phyloP scores from a whole-genome alignment of 2,888 invertebrate species.

The Plagodis pulveraria region DNA sequence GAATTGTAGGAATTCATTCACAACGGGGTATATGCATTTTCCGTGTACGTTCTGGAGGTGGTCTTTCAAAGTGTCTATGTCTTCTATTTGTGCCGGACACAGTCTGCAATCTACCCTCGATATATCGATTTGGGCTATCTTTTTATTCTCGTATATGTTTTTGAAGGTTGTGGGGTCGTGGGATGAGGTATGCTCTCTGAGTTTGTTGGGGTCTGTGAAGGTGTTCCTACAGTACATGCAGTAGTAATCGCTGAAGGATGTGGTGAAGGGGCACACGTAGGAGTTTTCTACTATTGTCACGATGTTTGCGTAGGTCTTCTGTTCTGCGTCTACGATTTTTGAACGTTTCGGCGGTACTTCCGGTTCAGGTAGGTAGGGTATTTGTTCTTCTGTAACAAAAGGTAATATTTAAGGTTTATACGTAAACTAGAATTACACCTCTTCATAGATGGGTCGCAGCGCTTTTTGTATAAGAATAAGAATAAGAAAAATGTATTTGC shows the following conservation, averaged over 20 bases:
- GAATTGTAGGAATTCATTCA: conserved; percentile 67
- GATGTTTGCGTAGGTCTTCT: conserved; percentile 54
- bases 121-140: conserved; percentile 62
- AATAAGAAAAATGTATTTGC: too few species aligned
- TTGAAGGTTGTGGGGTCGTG: conserved; percentile 64
- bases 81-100: conserved; percentile 54
- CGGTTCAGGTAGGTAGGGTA: background rate
- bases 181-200: conserved; percentile 61
- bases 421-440: too few species aligned
- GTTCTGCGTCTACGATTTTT: conserved; percentile 53
- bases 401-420: too few species aligned
- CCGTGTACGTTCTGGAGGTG: conserved; percentile 58
- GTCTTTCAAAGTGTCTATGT: conserved; percentile 55
- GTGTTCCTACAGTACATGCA: conserved; percentile 68
- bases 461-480: too few species aligned
- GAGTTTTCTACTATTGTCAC: conserved; percentile 64
- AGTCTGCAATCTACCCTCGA: conserved; percentile 66
- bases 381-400: conserved; percentile 37
- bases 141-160: conserved; percentile 53
- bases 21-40: conserved; percentile 48
- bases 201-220: conserved; percentile 63
- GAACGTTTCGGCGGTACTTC: conserved; percentile 15
- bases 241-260: conserved; percentile 66
- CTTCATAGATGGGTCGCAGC: too few species aligned
- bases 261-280: conserved; percentile 68